phyloP scores from a whole-genome alignment of 2,888 invertebrate genomes.

The Myopa testacea region DNA sequence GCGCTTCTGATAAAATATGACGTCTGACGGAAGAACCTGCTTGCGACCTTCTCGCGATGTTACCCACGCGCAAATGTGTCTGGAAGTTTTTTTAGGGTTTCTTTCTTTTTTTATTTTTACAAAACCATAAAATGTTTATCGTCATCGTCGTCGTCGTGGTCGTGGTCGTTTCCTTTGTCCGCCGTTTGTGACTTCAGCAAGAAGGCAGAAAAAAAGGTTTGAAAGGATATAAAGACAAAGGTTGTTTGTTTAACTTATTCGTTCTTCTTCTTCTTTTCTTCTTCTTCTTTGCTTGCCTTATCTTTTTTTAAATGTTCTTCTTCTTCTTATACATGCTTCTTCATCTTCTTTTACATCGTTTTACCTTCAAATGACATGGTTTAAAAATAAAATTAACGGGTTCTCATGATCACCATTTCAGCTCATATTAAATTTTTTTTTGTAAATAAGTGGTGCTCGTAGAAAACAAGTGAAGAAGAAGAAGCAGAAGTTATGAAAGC shows the following conservation, averaged over 20 bases:
- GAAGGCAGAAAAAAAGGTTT: background rate
- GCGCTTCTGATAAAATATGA: constrained; percentile 12
- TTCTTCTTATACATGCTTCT: background rate
- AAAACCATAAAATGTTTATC: background rate
- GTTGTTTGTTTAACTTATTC: background rate
- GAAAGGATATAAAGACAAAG: background rate
- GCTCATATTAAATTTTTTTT: too few relatives aligned
- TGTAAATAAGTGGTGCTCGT: too few relatives aligned
- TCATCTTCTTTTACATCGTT: background rate
- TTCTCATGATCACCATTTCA: background rate
- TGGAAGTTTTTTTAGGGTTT: background rate
- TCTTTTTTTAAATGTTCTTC: background rate
- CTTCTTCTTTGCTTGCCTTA: background rate
- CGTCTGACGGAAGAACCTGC: constrained; percentile 11
- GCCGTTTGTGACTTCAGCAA: background rate
- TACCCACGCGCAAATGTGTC: constrained; percentile 3
- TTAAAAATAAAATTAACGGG: background rate
- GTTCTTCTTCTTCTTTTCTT: background rate
- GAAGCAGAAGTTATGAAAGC: background rate
- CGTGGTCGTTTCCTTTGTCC: background rate
- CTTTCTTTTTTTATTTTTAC: background rate
- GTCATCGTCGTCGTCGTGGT: background rate
- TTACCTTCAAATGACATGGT: background rate
- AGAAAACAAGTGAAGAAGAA: too few relatives aligned
- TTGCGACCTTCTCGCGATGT: background rate